phyloP scores from a whole-genome alignment of 2,888 invertebrate species.

The Laspeyria flexula region DNA sequence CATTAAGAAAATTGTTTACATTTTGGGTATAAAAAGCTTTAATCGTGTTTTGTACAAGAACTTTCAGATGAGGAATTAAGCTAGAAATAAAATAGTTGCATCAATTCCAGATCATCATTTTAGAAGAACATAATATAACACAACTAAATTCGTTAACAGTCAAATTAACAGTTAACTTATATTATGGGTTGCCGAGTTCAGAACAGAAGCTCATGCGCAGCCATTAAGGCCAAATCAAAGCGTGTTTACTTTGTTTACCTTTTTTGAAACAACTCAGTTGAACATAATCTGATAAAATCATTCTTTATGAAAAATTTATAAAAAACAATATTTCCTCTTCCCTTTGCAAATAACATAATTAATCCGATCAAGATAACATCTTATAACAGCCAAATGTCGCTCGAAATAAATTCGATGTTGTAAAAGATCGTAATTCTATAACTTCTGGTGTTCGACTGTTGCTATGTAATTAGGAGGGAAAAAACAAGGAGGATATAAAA shows the following conservation, averaged over 20 bases:
- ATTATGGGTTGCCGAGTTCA: no score
- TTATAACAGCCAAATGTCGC: constrained; percentile 22
- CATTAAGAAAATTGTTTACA: no score
- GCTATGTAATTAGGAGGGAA: constrained; percentile 65
- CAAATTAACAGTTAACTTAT: no score
- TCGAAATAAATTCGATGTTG: constrained; percentile 30
- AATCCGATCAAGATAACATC: constrained; percentile 34
- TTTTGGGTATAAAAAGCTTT: no score
- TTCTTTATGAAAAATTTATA: constrained; percentile 1
- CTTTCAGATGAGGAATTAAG: no score
- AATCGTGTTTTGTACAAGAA: no score
- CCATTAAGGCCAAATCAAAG: not conserved
- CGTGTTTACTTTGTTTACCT: not conserved
- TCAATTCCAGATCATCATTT: no score
- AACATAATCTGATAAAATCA: constrained; percentile 5
- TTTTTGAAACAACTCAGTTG: constrained; percentile 3
- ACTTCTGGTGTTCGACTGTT: constrained; percentile 50
- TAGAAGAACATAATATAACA: no score
- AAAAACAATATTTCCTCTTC: constrained; percentile 9
- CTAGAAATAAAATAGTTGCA: no score
- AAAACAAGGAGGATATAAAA: constrained; percentile 51
- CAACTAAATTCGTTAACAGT: no score
- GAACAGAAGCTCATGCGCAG: no score
- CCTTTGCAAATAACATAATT: constrained; percentile 31
- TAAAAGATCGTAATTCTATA: constrained; percentile 46